These are phyloP conservation scores for Corythucha ciliata DNA, from an alignment of 2,888 invertebrate species.

Conservation along the genomic window DNA sequence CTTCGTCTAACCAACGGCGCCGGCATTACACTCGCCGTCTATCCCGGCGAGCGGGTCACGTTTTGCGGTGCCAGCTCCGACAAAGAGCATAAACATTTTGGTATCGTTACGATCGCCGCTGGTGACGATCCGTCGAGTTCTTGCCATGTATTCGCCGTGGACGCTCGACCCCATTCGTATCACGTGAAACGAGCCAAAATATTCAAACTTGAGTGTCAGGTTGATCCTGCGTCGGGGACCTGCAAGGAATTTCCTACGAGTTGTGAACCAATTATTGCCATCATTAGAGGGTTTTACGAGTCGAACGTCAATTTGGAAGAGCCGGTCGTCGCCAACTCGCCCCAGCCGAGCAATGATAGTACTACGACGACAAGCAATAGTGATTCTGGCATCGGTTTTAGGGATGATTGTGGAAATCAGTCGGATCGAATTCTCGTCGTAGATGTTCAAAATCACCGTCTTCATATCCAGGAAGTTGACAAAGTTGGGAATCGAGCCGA, in stretches of 20 bases:
- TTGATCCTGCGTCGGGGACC: slow-evolving; percentile 62
- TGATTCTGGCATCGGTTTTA: slow-evolving; percentile 90
- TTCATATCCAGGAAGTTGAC: slow-evolving; percentile 38
- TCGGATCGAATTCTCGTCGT: slow-evolving; percentile 71
- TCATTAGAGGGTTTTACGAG: slow-evolving; percentile 49
- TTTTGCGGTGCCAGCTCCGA: slow-evolving; percentile 86
- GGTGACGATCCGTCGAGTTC: slow-evolving; percentile 66
- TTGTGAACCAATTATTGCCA: slow-evolving; percentile 54
- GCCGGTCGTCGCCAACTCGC: slow-evolving; percentile 58
- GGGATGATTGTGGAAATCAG: slow-evolving; percentile 76
- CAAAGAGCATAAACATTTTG: slow-evolving; percentile 85
- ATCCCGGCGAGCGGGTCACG: slow-evolving; percentile 73
- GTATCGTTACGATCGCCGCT: slow-evolving; percentile 71
- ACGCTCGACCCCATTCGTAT: slow-evolving; percentile 73
- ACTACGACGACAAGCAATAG: slow-evolving; percentile 83
- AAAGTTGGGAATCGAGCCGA: slow-evolving; percentile 30
- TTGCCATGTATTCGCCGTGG: slow-evolving; percentile 91
- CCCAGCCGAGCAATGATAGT: slow-evolving; percentile 73
- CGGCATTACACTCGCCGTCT: slow-evolving; percentile 73
- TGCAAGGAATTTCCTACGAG: slow-evolving; percentile 87
- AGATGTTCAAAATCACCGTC: slow-evolving; percentile 49
- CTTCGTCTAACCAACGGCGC: slow-evolving; percentile 67
- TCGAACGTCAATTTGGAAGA: slow-evolving; percentile 43
- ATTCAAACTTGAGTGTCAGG: slow-evolving; percentile 78
- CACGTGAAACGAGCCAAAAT: slow-evolving; percentile 71